Evolutionary conservation across 2,888 invertebrate species (phyloP).

Genomic region (Drosophila sordidula): DNA sequence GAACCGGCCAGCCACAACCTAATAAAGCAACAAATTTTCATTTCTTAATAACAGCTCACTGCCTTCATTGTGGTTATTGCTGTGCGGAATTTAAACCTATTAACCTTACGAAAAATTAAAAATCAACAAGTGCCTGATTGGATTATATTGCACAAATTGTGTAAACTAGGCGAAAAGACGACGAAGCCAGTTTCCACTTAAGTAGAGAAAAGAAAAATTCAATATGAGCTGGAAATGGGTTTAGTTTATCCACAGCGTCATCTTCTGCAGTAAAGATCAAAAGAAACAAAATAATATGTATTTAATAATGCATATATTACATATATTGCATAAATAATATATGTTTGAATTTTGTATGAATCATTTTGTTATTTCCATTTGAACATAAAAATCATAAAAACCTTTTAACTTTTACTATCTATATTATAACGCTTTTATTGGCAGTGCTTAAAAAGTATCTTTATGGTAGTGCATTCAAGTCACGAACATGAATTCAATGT

Average conservation of each 20-base stretch:
- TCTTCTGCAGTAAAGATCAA: not conserved
- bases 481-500: too few species aligned
- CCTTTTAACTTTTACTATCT: not conserved
- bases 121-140: conserved; percentile 56
- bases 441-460: not conserved
- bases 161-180: conserved; percentile 18
- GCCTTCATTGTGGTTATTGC: conserved; percentile 10
- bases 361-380: not conserved
- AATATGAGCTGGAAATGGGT: not conserved
- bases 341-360: too few species aligned
- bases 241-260: not conserved
- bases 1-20: conserved; percentile 41
- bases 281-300: conserved; percentile 5
- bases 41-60: conserved; percentile 70
- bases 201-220: not conserved
- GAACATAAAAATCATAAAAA: not conserved
- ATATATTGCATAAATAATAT: too few species aligned
- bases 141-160: conserved; percentile 33
- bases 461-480: not conserved
- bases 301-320: too few species aligned
- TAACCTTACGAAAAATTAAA: conserved; percentile 59
- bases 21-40: conserved; percentile 81
- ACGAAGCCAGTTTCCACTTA: conserved; percentile 15
- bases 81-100: conserved; percentile 65
- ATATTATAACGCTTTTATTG: not conserved